A percentile compares a stretch with the other conserved stretches of the same genome.
These are phyloP conservation scores for Galerucella nymphaeae DNA, from an alignment of 2,888 invertebrate genomes.

Conservation along the genomic window DNA sequence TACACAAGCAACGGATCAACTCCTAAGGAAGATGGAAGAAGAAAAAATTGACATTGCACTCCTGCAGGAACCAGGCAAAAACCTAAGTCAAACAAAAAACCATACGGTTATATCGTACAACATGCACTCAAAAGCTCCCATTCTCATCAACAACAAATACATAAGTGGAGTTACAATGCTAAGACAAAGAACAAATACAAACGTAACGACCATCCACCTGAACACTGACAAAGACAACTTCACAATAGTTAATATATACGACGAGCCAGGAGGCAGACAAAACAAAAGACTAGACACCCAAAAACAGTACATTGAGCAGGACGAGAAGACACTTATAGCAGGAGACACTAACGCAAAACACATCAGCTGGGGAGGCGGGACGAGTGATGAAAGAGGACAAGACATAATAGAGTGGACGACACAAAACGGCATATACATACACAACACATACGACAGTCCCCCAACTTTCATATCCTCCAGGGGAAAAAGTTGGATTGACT, in stretches of 20 bases:
- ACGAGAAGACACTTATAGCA: too few species aligned
- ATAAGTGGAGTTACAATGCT: background rate
- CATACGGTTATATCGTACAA: too few species aligned
- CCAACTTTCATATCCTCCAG: background rate
- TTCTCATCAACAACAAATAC: background rate
- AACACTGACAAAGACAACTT: background rate
- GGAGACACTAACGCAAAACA: background rate
- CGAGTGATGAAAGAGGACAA: constrained; percentile 36
- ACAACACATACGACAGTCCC: constrained; percentile 27
- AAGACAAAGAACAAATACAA: background rate
- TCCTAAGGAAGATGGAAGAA: background rate
- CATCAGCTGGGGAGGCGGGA: constrained; percentile 37
- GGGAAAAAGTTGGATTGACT: constrained; percentile 43
- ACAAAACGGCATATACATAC: constrained; percentile 18
- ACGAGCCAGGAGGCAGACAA: too few species aligned
- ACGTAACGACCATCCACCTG: background rate
- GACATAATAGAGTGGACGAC: constrained; percentile 5
- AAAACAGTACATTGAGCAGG: too few species aligned
- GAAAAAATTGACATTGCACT: constrained; percentile 13
- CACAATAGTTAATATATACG: background rate
- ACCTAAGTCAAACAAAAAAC: background rate
- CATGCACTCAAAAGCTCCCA: background rate
- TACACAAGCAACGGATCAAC: background rate
- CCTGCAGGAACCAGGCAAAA: background rate
- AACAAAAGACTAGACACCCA: background rate